Conservation (phyloP, 2,113 vertebrate species). For the Phaetusa simplex region DNA sequence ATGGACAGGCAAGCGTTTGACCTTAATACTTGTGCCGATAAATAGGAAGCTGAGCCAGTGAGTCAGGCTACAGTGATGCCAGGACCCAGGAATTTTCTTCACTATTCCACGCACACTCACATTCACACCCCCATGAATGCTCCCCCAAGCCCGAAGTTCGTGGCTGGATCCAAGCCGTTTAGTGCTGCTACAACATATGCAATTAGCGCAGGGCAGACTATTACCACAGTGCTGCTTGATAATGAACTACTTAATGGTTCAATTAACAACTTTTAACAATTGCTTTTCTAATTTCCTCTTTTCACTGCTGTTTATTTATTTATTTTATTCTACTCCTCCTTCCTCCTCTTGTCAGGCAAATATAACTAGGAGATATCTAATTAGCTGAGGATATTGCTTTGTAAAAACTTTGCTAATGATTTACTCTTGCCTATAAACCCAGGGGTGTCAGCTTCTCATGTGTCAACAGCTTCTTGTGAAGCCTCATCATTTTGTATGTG, state of each 20-base stretch:
- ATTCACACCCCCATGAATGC: neutral
- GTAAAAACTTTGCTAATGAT: conserved; percentile 13
- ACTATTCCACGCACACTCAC: neutral
- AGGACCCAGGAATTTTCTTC: neutral
- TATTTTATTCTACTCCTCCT: conserved; percentile 42
- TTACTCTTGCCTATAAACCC: neutral
- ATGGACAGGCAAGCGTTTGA: neutral
- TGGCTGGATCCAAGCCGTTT: neutral
- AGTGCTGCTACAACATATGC: neutral
- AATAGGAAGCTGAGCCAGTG: neutral
- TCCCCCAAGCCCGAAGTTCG: neutral
- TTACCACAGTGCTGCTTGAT: conserved; percentile 30
- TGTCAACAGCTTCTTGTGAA: neutral
- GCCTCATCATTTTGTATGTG: neutral
- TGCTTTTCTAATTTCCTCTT: conserved; percentile 50
- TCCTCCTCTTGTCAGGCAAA: conserved; percentile 41
- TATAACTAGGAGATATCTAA: conserved; percentile 48
- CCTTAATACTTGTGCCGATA: neutral
- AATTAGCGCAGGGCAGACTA: conserved; percentile 25
- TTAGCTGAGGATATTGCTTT: conserved; percentile 45
- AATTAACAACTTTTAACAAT: conserved; percentile 56
- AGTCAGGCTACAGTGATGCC: neutral
- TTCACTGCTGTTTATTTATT: conserved; percentile 50
- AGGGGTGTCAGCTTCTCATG: neutral
- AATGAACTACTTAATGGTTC: conserved; percentile 64